phyloP scores from a whole-genome alignment of 2,797 vertebrate species.

The Petrocephalus schoutedeni region DNA sequence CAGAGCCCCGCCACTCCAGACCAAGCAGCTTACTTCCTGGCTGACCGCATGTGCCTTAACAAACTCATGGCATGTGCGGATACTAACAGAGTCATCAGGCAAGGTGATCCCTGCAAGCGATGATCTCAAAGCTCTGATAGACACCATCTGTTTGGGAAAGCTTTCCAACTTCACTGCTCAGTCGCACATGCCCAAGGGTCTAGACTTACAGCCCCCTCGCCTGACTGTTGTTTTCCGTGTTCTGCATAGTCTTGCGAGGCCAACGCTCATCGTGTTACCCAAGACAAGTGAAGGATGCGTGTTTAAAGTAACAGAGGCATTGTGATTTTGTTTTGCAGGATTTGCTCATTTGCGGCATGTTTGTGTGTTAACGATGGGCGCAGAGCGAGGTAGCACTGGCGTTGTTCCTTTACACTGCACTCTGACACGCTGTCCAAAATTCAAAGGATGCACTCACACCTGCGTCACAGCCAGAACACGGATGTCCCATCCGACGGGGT shows the following conservation, averaged over 20 bases:
- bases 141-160: not conserved
- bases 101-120: not conserved
- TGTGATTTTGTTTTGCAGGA: not conserved
- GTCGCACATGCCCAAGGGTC: not conserved
- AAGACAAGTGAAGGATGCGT: not conserved
- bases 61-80: not conserved
- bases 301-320: not conserved
- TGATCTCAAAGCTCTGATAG: not conserved
- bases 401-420: not conserved
- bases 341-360: not conserved
- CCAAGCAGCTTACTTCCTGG: not conserved
- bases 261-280: not conserved
- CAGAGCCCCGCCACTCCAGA: not conserved
- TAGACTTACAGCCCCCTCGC: not conserved
- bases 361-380: not conserved
- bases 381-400: not conserved
- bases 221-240: not conserved
- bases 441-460: not conserved
- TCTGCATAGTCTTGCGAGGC: not conserved
- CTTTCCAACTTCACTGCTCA: not conserved
- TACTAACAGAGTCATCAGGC: not conserved
- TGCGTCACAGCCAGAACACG: not conserved
- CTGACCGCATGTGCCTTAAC: not conserved
- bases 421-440: not conserved
- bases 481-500: not conserved